These are phyloP conservation scores for Catonia carolina DNA, from an alignment of 2,888 invertebrate species.

Conservation along the genomic window DNA sequence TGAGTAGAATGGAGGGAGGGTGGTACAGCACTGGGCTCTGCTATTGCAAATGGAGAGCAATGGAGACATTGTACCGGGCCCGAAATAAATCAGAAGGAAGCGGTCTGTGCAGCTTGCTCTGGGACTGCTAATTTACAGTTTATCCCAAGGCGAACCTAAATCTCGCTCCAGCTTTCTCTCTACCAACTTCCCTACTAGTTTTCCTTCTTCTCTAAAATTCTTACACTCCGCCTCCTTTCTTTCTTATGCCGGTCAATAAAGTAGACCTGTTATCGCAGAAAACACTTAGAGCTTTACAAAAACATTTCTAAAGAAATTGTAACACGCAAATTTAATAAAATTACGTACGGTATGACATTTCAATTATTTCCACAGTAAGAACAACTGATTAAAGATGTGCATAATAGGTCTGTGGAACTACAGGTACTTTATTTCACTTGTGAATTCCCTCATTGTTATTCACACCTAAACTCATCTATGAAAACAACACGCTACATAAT, in stretches of 20 bases:
- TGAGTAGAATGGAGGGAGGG: neutral
- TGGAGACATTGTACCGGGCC: constrained; percentile 1
- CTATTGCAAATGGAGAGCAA: neutral
- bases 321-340: too few relatives aligned
- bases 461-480: too few relatives aligned
- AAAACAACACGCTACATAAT: too few relatives aligned
- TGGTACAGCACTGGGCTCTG: neutral
- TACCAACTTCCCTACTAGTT: neutral
- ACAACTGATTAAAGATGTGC: too few relatives aligned
- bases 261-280: neutral
- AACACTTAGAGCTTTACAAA: too few relatives aligned
- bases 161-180: neutral
- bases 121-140: constrained; percentile 12
- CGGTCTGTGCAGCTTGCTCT: neutral
- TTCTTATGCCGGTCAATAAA: neutral
- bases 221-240: neutral
- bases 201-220: neutral
- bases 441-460: too few relatives aligned
- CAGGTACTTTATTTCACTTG: too few relatives aligned
- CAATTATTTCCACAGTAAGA: too few relatives aligned
- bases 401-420: too few relatives aligned
- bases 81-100: constrained; percentile 8
- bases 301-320: too few relatives aligned
- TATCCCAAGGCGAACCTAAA: constrained; percentile 6
- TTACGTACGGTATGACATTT: too few relatives aligned